A percentile compares a stretch with the other conserved stretches of the same genome.
Evolutionary conservation across 2,797 vertebrate species (phyloP).

Genomic region (Phrynocephalus guinanensis): DNA sequence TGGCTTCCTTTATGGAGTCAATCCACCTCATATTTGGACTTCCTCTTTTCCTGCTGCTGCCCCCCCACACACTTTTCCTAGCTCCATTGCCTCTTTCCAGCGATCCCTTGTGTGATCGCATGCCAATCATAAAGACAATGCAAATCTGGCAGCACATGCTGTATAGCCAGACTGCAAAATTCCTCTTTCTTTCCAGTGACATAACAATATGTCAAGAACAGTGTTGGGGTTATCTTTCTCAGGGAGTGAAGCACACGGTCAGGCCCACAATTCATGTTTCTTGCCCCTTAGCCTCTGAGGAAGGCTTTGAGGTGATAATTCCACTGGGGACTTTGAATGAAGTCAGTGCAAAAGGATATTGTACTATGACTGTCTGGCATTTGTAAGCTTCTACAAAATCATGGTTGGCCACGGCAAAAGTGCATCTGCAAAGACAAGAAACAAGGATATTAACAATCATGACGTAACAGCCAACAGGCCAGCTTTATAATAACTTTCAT

Average conservation of each 20-base stretch:
- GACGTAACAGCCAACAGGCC: not conserved
- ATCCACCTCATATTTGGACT: no score
- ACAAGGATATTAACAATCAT: conserved; percentile 1
- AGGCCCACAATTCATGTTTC: not conserved
- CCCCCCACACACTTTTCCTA: no score
- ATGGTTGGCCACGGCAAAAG: conserved; percentile 91
- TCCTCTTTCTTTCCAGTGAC: not conserved
- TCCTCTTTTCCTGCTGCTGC: no score
- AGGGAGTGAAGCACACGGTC: not conserved
- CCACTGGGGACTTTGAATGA: not conserved
- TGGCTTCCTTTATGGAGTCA: no score
- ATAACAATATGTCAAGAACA: not conserved
- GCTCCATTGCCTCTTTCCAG: no score
- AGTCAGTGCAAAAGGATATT: conserved; percentile 89
- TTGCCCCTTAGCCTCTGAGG: not conserved
- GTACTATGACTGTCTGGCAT: conserved; percentile 94
- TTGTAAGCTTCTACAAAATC: conserved; percentile 97
- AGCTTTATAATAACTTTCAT: not conserved
- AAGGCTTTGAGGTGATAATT: not conserved
- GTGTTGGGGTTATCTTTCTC: not conserved
- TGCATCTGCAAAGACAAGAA: conserved; percentile 84
- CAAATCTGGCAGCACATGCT: not conserved
- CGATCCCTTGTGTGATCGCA: no score
- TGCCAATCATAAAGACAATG: no score
- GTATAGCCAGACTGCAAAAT: not conserved